These are phyloP conservation scores for Salarias fasciatus DNA, from an alignment of 2,797 vertebrate species.

Conservation along the genomic window DNA sequence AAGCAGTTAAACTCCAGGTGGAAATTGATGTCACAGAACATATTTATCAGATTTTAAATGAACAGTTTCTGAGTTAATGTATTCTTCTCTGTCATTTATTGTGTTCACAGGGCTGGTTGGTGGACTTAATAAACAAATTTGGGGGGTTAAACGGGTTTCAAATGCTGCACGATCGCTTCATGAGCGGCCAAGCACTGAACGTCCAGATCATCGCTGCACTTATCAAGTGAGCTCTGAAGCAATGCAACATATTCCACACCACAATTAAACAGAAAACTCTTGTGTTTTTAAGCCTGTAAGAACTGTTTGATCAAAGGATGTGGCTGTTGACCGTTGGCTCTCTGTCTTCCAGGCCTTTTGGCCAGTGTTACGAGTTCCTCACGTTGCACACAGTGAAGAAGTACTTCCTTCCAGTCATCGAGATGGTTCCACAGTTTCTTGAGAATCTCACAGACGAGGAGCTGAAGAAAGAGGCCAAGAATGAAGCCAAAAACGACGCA, in stretches of 20 bases:
- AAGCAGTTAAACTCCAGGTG: no score
- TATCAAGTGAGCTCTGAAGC: conserved; percentile 90
- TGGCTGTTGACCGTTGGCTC: conserved; percentile 1
- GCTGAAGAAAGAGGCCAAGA: conserved; percentile 99
- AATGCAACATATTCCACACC: not conserved
- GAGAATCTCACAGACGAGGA: conserved; percentile 99
- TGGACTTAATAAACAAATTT: conserved; percentile 99
- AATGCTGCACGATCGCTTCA: conserved; percentile 98
- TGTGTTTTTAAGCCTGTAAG: no score
- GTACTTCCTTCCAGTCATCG: conserved; percentile 99
- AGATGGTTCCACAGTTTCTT: conserved; percentile 99
- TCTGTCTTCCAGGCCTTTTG: conserved; percentile 91
- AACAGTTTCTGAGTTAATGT: no score
- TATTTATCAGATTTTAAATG: no score
- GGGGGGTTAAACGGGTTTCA: conserved; percentile 99
- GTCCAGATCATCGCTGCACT: conserved; percentile 99
- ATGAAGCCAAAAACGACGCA: conserved; percentile 99
- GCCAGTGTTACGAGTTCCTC: conserved; percentile 99
- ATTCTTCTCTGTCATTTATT: conserved; percentile 11
- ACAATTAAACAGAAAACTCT: not conserved
- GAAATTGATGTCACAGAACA: no score
- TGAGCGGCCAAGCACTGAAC: conserved; percentile 98
- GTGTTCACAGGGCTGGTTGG: conserved; percentile 94
- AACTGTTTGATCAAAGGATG: no score
- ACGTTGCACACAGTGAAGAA: conserved; percentile 99